A percentile compares a stretch with the other conserved stretches of the same genome.
Conservation (phyloP, 2,888 invertebrate genomes). For the Trichogramma evanescens region DNA sequence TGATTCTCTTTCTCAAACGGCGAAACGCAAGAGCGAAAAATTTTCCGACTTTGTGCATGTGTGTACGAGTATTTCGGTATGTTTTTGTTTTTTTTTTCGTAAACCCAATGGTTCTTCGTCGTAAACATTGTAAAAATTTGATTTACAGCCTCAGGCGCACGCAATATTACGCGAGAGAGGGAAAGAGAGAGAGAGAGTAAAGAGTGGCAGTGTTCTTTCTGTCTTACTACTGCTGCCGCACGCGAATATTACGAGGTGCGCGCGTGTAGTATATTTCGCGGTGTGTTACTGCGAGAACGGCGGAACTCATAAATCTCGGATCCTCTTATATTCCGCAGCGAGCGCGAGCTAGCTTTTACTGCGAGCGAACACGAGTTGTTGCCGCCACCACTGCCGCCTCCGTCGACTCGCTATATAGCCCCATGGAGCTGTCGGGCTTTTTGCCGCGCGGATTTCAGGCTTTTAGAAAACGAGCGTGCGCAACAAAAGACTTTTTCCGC, state of each 20-base stretch:
- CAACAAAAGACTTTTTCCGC: conserved; percentile 8
- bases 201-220: neutral
- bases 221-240: neutral
- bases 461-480: neutral
- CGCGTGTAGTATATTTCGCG: neutral
- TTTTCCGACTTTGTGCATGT: too few species aligned
- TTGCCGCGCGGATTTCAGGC: conserved; percentile 4
- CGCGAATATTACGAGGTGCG: conserved; percentile 16
- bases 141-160: conserved; percentile 10
- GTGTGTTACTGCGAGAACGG: neutral
- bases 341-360: conserved; percentile 6
- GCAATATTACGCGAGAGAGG: conserved; percentile 12
- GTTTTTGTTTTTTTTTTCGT: neutral
- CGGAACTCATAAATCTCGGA: conserved; percentile 14
- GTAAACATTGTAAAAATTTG: conserved; percentile 20
- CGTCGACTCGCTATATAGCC: neutral
- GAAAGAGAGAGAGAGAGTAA: neutral
- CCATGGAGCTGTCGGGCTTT: neutral
- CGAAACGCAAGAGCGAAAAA: too few species aligned
- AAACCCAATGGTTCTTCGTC: conserved; percentile 1
- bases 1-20: too few species aligned
- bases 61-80: neutral
- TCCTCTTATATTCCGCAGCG: conserved; percentile 4
- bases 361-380: neutral
- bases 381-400: neutral